Conservation (phyloP, 2,113 vertebrate species). For the Notarius quadriscutis region DNA sequence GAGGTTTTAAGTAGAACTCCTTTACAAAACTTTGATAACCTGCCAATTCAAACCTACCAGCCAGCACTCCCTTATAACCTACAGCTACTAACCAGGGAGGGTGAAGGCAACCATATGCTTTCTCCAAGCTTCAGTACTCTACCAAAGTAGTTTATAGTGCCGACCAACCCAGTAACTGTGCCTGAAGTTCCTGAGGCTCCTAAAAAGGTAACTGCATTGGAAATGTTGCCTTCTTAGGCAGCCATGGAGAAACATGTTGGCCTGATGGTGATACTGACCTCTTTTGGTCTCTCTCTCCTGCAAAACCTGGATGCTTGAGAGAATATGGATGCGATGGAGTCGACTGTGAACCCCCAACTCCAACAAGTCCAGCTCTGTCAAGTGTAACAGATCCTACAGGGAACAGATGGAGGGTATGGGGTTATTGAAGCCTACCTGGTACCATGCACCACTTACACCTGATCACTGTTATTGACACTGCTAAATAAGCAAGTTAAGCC, state of each 20-base stretch:
- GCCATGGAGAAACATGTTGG: not conserved
- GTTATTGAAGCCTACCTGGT: slow-evolving; percentile 5
- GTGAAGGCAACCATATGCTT: too few relatives aligned
- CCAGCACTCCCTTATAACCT: too few relatives aligned
- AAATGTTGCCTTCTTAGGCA: not conserved
- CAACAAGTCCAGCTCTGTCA: slow-evolving; percentile 74
- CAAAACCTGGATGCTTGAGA: slow-evolving; percentile 75
- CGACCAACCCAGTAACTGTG: too few relatives aligned
- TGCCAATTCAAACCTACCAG: too few relatives aligned
- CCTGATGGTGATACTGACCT: slow-evolving; percentile 61
- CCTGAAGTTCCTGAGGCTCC: not conserved
- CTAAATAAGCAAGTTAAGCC: slow-evolving; percentile 26
- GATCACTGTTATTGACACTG: not conserved
- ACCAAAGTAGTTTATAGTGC: too few relatives aligned
- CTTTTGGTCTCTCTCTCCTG: slow-evolving; percentile 69
- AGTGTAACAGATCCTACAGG: slow-evolving; percentile 73
- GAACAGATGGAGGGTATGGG: slow-evolving; percentile 31
- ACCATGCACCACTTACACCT: slow-evolving; percentile 28
- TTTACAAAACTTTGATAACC: not conserved
- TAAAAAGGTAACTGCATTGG: not conserved
- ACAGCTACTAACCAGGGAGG: too few relatives aligned
- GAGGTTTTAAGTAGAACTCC: not conserved
- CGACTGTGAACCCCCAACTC: slow-evolving; percentile 74
- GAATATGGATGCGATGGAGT: slow-evolving; percentile 70
- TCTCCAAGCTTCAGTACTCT: too few relatives aligned